Evolutionary conservation across 2,113 vertebrate genomes (phyloP).

Genomic region (Cebus imitator): DNA sequence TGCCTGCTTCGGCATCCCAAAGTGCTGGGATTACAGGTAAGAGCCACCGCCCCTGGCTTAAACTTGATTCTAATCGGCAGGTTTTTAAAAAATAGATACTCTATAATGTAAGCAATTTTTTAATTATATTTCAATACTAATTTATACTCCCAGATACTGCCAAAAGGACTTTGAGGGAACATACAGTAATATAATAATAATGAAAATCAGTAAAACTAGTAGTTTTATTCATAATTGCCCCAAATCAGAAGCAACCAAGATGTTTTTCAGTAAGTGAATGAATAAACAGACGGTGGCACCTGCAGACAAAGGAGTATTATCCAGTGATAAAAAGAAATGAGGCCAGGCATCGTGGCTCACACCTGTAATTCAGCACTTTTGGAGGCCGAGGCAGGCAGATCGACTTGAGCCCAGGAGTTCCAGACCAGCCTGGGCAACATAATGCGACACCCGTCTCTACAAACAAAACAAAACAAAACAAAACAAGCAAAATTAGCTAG

Average conservation of each 20-base stretch:
- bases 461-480: not conserved
- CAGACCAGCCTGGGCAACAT: not conserved
- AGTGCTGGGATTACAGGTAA: too few relatives aligned
- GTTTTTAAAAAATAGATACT: not conserved
- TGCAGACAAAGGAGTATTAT: too few relatives aligned
- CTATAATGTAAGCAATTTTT: not conserved
- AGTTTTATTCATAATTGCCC: not conserved
- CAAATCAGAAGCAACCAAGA: not conserved
- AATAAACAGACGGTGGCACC: too few relatives aligned
- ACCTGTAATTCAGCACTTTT: not conserved
- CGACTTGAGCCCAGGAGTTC: not conserved
- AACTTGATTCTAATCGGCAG: not conserved
- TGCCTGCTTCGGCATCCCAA: too few relatives aligned
- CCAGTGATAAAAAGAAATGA: not conserved
- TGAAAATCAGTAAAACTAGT: not conserved
- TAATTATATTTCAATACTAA: not conserved
- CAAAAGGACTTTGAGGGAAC: not conserved
- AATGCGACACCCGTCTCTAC: not conserved
- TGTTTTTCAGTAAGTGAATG: accelerated
- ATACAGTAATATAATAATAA: not conserved
- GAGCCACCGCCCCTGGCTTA: too few relatives aligned
- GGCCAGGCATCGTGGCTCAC: not conserved
- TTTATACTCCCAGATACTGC: not conserved
- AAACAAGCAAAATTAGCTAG: too few relatives aligned
- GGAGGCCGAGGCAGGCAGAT: not conserved